Conservation (phyloP, 2,797 vertebrate genomes). For the Harpagifer antarcticus region DNA sequence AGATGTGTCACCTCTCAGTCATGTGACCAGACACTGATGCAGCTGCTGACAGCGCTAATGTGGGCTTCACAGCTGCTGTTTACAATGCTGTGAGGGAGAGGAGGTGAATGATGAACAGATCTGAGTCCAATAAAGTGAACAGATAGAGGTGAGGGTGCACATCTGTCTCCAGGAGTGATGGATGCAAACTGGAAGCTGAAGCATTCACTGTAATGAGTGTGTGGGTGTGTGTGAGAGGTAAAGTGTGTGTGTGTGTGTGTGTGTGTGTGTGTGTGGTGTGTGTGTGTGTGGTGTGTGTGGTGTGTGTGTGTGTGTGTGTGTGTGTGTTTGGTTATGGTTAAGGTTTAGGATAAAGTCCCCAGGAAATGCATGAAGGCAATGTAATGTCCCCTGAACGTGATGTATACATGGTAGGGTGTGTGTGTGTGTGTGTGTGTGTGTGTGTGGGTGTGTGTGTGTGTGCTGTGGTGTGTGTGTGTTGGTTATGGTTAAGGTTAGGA, state of each 20-base stretch:
- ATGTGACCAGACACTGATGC: conserved; percentile 30
- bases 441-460: neutral
- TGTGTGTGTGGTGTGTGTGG: no score
- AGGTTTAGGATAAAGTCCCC: no score
- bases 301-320: neutral
- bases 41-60: conserved; percentile 33
- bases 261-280: no score
- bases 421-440: no score
- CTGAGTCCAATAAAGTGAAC: conserved; percentile 31
- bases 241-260: no score
- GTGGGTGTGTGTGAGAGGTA: no score
- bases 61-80: conserved; percentile 48
- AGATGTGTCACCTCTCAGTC: conserved; percentile 24
- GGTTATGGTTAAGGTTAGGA: no score
- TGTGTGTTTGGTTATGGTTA: no score
- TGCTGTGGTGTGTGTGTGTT: no score
- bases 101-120: conserved; percentile 42
- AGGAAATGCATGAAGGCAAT: no score
- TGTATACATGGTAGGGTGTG: no score
- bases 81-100: conserved; percentile 13
- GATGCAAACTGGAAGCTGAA: conserved; percentile 24
- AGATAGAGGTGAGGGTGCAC: conserved; percentile 13
- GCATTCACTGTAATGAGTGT: neutral
- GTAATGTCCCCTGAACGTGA: no score
- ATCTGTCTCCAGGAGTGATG: conserved; percentile 24